These are phyloP conservation scores for Brachymystax lenok DNA, from an alignment of 2,797 vertebrate genomes.

Conservation along the genomic window DNA sequence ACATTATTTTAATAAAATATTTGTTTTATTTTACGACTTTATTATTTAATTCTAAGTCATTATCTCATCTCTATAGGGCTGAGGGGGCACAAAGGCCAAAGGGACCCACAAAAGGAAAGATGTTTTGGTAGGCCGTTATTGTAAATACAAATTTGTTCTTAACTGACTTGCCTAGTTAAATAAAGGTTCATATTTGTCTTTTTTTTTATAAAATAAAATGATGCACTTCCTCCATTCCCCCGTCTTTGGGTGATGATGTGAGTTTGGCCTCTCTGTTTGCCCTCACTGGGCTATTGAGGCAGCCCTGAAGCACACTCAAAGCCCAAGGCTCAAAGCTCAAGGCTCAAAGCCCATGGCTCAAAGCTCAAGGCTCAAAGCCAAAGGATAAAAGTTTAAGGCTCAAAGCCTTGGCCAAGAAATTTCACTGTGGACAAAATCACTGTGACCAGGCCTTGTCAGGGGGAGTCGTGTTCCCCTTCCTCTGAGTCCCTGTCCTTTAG, in stretches of 20 bases:
- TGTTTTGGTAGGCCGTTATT: background rate
- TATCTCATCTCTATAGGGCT: too few species aligned
- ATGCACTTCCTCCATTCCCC: slow-evolving; percentile 27
- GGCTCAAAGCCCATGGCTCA: slow-evolving; percentile 4
- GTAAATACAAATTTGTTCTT: too few species aligned
- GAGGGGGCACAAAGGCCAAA: background rate
- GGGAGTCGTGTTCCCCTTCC: background rate
- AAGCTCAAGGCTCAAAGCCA: slow-evolving; percentile 38
- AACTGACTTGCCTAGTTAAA: too few species aligned
- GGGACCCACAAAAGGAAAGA: slow-evolving; percentile 6
- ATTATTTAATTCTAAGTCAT: too few species aligned
- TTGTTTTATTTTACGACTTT: too few species aligned
- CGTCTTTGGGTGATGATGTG: slow-evolving; percentile 31
- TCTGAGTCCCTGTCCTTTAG: slow-evolving; percentile 3
- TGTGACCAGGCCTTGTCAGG: slow-evolving; percentile 30
- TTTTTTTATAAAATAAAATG: background rate
- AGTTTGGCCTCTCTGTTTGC: slow-evolving; percentile 29
- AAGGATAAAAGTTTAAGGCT: slow-evolving; percentile 8
- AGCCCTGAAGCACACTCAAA: slow-evolving; percentile 33
- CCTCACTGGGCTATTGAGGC: slow-evolving; percentile 26
- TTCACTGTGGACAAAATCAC: slow-evolving; percentile 41
- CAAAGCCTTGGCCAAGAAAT: slow-evolving; percentile 45
- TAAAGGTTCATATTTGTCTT: too few species aligned
- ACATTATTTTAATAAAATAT: too few species aligned
- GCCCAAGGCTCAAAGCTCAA: slow-evolving; percentile 37